phyloP scores from a whole-genome alignment of 2,113 vertebrate species.

The Saimiri boliviensis region DNA sequence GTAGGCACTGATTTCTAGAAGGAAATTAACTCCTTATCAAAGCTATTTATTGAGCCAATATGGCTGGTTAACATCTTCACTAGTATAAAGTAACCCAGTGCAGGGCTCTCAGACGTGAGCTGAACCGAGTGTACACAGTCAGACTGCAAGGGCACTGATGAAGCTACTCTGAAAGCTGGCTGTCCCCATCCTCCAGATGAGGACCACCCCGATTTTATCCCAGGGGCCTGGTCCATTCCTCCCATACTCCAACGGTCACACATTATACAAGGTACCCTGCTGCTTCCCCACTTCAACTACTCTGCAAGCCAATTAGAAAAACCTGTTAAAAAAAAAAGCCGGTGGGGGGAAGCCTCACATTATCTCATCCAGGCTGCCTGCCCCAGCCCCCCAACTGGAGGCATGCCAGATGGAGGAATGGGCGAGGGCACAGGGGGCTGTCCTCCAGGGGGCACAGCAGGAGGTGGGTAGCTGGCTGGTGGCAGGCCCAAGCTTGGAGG shows the following conservation, averaged over 20 bases:
- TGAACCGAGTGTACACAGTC: constrained; percentile 59
- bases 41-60: constrained; percentile 82
- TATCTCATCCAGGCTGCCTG: constrained; percentile 97
- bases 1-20: constrained; percentile 85
- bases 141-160: constrained; percentile 64
- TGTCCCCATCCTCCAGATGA: constrained; percentile 63
- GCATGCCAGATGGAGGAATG: constrained; percentile 94
- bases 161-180: constrained; percentile 74
- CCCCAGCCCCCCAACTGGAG: constrained; percentile 90
- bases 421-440: constrained; percentile 93
- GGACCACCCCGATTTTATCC: constrained; percentile 59
- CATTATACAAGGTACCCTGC: constrained; percentile 74
- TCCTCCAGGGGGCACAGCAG: constrained; percentile 92
- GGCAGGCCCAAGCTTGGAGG: constrained; percentile 93
- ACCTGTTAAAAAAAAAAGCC: neutral
- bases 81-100: constrained; percentile 78
- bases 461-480: constrained; percentile 92
- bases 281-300: constrained; percentile 58
- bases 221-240: neutral
- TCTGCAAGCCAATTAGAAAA: constrained; percentile 50
- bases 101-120: constrained; percentile 58
- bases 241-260: constrained; percentile 63
- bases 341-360: constrained; percentile 62
- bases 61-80: constrained; percentile 78
- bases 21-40: constrained; percentile 78